Evolutionary conservation across 53 echinoderm and acorn worm genomes (phyloP), one percentile per base, ranked within the genome.

Genomic region (Paelopatides confundens): DNA sequence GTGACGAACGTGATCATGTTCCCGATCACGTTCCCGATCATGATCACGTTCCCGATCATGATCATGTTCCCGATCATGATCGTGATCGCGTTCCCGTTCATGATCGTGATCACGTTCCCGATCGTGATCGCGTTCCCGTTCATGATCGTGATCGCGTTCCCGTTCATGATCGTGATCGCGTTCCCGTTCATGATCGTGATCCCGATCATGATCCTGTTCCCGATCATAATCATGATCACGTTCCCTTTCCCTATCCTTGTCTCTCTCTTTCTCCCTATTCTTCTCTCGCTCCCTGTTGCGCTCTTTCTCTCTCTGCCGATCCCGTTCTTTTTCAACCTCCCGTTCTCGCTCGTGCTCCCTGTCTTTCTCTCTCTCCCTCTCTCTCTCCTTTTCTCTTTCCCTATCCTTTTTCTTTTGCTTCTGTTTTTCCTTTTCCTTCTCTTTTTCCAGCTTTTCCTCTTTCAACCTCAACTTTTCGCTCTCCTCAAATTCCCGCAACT

Each of bases 381-480:
- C 84, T 38, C 35, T 38, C 31, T 34, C 34, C 49, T 50, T 76
- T 77, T 28, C 58, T 26, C 24, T 18, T 53, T 65, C 76, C 77
- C 30, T 14, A 14, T 82, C 82, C 82, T 26, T 65, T 24, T 69
- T 31, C 27, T 46, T 21, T 18, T 84, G 65, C 82, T 66, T 87
- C 78, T 87, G 39, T 67, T 82, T 66, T 66, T 82, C 34, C 54
- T 30, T 68, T 31, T 88, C 62, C n/a, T 51, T 77, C 30, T 81
- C 43, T 35, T 93, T 89, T 9, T 89, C 89, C 68, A 86, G 85
- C 77, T 93, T 86, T 3, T 82, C 9, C 70, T 89, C 86, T 46
- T 93, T 93, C 1, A 70, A 71, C 77, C 90, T 89, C 21, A 71
- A 46, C 30, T 74, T 93, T 23, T 90, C 86, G 8, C 38, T 87